Evolutionary conservation across 2,797 vertebrate genomes (phyloP).

Genomic region (Scolopax rusticola): DNA sequence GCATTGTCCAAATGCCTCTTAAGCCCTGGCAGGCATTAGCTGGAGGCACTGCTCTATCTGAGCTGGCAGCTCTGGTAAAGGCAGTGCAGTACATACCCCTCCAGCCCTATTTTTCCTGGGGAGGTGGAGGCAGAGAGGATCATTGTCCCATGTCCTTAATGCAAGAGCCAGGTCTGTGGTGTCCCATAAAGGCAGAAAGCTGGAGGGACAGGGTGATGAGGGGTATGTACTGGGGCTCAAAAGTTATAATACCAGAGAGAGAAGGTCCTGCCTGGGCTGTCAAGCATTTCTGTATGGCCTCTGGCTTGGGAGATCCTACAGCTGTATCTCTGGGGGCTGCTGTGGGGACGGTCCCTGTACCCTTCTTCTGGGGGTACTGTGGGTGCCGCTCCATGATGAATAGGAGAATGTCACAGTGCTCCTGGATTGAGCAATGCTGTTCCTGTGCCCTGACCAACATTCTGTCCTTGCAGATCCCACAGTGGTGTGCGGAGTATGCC

Average conservation of each 20-base stretch:
- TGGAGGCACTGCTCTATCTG: not conserved
- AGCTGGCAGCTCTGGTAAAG: not conserved
- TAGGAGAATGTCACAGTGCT: not conserved
- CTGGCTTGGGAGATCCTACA: accelerated
- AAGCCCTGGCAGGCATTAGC: not conserved
- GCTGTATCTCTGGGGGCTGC: not conserved
- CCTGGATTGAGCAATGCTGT: not conserved
- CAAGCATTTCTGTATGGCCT: accelerated
- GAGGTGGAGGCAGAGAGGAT: not conserved
- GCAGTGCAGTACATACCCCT: not conserved
- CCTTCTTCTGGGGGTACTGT: accelerated
- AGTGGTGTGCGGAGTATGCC: conserved; percentile 96
- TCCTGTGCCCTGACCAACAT: accelerated
- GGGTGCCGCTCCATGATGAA: accelerated
- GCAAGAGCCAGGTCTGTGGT: accelerated
- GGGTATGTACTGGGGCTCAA: not conserved
- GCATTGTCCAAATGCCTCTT: not conserved
- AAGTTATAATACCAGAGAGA: too few species aligned
- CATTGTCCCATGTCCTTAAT: accelerated
- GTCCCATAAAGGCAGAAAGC: accelerated
- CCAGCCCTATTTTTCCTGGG: too few species aligned
- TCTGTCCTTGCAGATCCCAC: conserved; percentile 85
- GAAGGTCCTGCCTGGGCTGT: not conserved
- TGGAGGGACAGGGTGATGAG: not conserved
- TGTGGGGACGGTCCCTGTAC: not conserved